Conservation (phyloP, 1,140 invertebrate species). For the Harpegnathos saltator region DNA sequence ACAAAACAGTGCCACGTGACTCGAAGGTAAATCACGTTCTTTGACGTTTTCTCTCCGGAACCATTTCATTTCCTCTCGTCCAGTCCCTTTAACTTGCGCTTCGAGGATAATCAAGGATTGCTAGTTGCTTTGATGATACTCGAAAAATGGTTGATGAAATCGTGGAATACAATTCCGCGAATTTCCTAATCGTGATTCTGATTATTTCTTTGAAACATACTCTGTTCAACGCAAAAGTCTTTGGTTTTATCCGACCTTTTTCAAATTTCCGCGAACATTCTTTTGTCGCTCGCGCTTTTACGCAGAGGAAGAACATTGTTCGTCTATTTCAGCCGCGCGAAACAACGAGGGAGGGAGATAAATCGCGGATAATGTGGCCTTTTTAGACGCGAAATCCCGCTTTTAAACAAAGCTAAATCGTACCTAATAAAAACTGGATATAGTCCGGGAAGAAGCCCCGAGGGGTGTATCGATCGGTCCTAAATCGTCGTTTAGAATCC, state of each 20-base stretch:
- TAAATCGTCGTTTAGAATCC: conserved; percentile 36
- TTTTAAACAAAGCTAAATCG: conserved; percentile 16
- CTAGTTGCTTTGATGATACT: too few relatives aligned
- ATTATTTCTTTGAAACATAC: not conserved
- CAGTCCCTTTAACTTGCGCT: too few relatives aligned
- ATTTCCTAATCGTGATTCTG: too few relatives aligned
- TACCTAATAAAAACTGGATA: conserved; percentile 21
- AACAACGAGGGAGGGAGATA: conserved; percentile 3
- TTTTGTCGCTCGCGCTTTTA: conserved; percentile 3
- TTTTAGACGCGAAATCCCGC: not conserved
- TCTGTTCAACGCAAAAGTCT: not conserved
- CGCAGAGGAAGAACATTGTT: not conserved
- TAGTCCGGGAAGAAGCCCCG: not conserved
- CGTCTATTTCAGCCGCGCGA: not conserved
- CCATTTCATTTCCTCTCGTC: not conserved
- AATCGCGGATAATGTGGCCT: not conserved
- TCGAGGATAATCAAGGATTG: too few relatives aligned
- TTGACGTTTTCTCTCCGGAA: not conserved
- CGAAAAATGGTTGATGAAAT: too few relatives aligned
- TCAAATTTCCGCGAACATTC: not conserved
- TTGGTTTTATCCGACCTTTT: not conserved
- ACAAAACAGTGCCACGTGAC: conserved; percentile 27
- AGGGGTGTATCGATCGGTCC: not conserved
- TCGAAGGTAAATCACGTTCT: conserved; percentile 25
- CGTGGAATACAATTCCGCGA: too few relatives aligned